phyloP scores from a whole-genome alignment of 2,797 vertebrate genomes.

The Lophotriccus pileatus region DNA sequence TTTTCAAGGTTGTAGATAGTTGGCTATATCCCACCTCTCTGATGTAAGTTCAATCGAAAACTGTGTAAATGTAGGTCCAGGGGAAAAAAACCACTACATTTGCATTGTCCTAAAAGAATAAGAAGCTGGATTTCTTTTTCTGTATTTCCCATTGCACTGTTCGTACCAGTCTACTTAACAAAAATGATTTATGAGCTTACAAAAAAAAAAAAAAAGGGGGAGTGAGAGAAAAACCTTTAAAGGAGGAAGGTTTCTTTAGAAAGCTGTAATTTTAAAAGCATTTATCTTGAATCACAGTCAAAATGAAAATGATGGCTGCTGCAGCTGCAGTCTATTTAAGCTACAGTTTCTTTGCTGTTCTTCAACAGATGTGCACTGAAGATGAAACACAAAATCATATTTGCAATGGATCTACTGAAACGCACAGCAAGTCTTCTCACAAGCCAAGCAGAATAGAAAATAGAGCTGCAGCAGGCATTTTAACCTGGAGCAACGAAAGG shows the following conservation, averaged over 20 bases:
- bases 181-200: not conserved
- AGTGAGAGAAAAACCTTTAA: constrained; percentile 6
- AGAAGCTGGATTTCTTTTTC: not conserved
- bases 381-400: constrained; percentile 44
- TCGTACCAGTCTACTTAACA: not conserved
- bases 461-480: not conserved
- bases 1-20: not conserved
- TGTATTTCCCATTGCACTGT: not conserved
- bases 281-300: constrained; percentile 42
- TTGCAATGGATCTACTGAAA: constrained; percentile 29
- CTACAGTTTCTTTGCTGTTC: constrained; percentile 9
- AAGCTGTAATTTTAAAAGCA: constrained; percentile 47
- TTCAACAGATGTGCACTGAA: constrained; percentile 56
- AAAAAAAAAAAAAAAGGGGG: not conserved
- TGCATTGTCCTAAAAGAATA: not conserved
- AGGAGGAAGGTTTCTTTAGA: constrained; percentile 13
- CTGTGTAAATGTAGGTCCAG: not conserved
- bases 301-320: not conserved
- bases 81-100: not conserved
- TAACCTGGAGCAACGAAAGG: not conserved
- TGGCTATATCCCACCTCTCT: not conserved
- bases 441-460: constrained; percentile 7
- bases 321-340: constrained; percentile 57
- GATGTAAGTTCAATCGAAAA: constrained; percentile 7
- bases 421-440: not conserved